Evolutionary conservation across 1,140 invertebrate genomes (phyloP).

Genomic region (Caenorhabditis inopinata): DNA sequence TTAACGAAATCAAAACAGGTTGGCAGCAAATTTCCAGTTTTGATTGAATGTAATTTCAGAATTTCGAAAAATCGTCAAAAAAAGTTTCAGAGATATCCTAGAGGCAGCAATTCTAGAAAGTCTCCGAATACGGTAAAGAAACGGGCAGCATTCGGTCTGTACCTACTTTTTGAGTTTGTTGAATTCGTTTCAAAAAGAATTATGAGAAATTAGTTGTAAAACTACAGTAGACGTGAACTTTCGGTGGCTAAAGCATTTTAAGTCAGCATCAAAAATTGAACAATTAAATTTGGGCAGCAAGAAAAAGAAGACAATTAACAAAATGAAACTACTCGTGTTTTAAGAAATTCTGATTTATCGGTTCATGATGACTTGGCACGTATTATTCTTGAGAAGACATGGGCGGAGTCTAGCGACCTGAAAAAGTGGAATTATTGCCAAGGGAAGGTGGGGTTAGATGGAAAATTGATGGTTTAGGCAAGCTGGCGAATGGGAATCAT

Average conservation of each 20-base stretch:
- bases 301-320: not conserved
- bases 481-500: not conserved
- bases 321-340: conserved; percentile 18
- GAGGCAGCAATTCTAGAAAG: conserved; percentile 8
- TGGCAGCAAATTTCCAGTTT: no score
- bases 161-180: not conserved
- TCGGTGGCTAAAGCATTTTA: conserved; percentile 22
- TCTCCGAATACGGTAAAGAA: not conserved
- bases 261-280: conserved; percentile 18
- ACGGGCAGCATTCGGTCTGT: not conserved
- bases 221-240: not conserved
- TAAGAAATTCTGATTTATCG: not conserved
- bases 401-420: not conserved
- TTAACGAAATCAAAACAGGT: no score
- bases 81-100: not conserved
- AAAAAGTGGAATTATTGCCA: conserved; percentile 17
- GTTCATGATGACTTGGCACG: not conserved
- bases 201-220: not conserved
- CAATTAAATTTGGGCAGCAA: not conserved
- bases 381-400: not conserved
- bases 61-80: not conserved
- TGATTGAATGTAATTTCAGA: no score
- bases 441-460: conserved; percentile 31
- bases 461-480: not conserved
- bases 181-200: not conserved